Evolutionary conservation across 2,113 vertebrate species (phyloP), one percentile per base, ranked within the genome.

Genomic region (Chloropsis hardwickii): DNA sequence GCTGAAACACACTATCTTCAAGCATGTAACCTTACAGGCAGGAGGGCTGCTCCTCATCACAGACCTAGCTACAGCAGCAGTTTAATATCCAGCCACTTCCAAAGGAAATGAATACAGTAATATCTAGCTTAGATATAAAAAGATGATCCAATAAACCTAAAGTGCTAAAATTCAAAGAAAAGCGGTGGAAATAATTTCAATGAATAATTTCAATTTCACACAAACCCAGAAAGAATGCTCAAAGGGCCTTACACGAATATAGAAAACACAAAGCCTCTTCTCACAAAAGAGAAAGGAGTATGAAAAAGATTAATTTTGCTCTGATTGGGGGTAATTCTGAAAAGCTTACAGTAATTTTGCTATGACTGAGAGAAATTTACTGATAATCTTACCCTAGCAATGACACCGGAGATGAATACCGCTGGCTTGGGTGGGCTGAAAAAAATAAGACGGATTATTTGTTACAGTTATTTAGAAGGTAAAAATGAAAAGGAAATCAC

Each of bases 321-420:
- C 87, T 67, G 53, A 80, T 93, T 51, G 47, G 61, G 4, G 23
- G 25, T 88, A 66, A 92, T 88, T 78, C 64, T 78, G 60, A 90
- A 95, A 91, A 86, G 76, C 50, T 44, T 67, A 67, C 44, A 71
- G 39, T 61, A 37, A 40, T 58, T 67, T 72, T 80, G 57, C 37
- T 71, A 27, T 6, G 29, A 81, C 12, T 77, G 45, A 42, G 69
- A 90, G 25, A 72, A 91, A 83, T 66, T 20, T 82, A 91, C 82
- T 15, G 21, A 47, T 45, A 81, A 80, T 88, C 98, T 98, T 99
- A 99, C 99, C 99, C 99, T 99, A 92, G 99, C 98, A 87, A 99
- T 97, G 76, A 99, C 99, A 91, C 99, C 99, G 33, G 99, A 99
- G 97, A 99, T 99, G 94, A 99, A 98, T 88, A 99, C 98, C 0